phyloP scores from a whole-genome alignment of 1,140 invertebrate genomes.

The Aphis craccivora region DNA sequence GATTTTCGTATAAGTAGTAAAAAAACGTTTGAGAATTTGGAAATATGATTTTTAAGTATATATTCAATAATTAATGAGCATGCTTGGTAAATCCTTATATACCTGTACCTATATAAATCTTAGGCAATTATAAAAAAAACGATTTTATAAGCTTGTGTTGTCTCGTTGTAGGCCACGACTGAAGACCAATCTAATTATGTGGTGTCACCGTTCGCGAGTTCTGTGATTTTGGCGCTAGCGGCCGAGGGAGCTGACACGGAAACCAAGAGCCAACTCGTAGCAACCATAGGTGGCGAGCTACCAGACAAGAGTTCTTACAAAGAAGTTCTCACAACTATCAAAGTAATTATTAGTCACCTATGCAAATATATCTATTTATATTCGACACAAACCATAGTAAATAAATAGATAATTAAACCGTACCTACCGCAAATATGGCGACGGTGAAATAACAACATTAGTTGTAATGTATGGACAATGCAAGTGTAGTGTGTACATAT shows the following conservation, averaged over 20 bases:
- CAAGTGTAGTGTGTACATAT: too few species aligned
- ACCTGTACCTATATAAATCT: too few species aligned
- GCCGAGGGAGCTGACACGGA: slow-evolving; percentile 6
- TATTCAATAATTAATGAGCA: too few species aligned
- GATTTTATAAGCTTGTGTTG: neutral
- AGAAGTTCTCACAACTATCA: slow-evolving; percentile 18
- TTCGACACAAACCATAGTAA: too few species aligned
- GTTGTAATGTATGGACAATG: too few species aligned
- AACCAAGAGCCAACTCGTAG: neutral
- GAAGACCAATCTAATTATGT: slow-evolving; percentile 29
- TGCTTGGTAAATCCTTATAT: too few species aligned
- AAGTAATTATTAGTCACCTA: neutral
- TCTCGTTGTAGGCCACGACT: neutral
- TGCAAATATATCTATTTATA: too few species aligned
- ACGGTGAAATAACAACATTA: too few species aligned
- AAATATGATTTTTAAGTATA: too few species aligned
- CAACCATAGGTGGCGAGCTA: neutral
- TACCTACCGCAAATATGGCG: too few species aligned
- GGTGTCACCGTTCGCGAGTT: slow-evolving; percentile 1
- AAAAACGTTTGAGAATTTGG: neutral
- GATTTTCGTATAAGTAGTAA: neutral
- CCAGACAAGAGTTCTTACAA: slow-evolving; percentile 27
- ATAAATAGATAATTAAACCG: too few species aligned
- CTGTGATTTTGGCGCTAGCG: slow-evolving; percentile 10
- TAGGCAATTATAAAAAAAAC: neutral